These are phyloP conservation scores for Drosophila rellima DNA, from an alignment of 2,888 invertebrate genomes.

Conservation along the genomic window DNA sequence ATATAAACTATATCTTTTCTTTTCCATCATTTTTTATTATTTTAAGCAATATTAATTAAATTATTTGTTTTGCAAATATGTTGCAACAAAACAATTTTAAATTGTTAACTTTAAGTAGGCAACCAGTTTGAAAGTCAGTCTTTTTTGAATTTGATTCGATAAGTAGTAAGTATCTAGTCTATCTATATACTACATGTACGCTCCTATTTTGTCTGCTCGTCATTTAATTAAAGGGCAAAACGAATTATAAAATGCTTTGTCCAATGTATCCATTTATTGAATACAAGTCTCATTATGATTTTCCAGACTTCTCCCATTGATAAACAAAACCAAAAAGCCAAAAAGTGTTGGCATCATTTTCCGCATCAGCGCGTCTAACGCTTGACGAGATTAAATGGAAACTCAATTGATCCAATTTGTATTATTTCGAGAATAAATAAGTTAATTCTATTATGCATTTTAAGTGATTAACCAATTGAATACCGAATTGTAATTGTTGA, in stretches of 20 bases:
- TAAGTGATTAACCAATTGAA: constrained; percentile 30
- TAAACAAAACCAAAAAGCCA: not conserved
- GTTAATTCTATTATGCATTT: constrained; percentile 18
- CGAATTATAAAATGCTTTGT: not conserved
- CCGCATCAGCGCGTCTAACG: constrained; percentile 53
- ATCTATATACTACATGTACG: not conserved
- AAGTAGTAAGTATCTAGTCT: too few species aligned
- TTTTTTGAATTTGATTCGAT: too few species aligned
- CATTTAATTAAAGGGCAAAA: constrained; percentile 17
- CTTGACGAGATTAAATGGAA: constrained; percentile 27
- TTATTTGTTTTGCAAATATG: too few species aligned
- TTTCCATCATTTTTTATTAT: too few species aligned
- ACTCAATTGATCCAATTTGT: constrained; percentile 20
- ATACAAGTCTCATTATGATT: not conserved
- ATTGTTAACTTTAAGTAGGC: too few species aligned
- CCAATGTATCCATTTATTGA: constrained; percentile 1
- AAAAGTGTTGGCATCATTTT: constrained; percentile 49
- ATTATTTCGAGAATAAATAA: constrained; percentile 36
- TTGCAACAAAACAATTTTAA: too few species aligned
- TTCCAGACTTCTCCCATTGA: not conserved
- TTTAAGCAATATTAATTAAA: too few species aligned
- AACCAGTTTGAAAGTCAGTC: too few species aligned
- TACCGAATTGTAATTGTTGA: constrained; percentile 1
- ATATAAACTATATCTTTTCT: too few species aligned
- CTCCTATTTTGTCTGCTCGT: not conserved